Conservation (phyloP, 2,113 vertebrate genomes). For the Acrocephalus kingi region DNA sequence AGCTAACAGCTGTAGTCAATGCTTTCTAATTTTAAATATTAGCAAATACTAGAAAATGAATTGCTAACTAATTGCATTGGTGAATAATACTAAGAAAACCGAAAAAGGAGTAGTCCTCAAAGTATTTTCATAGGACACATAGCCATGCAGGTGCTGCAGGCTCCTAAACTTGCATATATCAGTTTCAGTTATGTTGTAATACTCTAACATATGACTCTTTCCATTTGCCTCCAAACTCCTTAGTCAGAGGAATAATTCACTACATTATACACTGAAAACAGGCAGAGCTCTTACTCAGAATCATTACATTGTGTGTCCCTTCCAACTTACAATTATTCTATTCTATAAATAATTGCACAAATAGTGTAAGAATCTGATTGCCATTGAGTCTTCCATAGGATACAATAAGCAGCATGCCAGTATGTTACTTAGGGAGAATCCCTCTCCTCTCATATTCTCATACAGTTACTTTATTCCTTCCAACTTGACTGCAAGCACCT, state of each 20-base stretch:
- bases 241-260: background rate
- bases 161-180: background rate
- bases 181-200: background rate
- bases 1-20: background rate
- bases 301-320: background rate
- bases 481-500: background rate
- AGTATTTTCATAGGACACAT: background rate
- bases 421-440: background rate
- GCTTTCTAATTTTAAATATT: background rate
- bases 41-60: background rate
- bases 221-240: background rate
- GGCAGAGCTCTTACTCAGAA: background rate
- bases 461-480: background rate
- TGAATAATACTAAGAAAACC: background rate
- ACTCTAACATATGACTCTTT: background rate
- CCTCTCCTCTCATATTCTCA: background rate
- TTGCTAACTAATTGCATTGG: background rate
- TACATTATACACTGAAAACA: background rate
- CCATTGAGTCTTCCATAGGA: background rate
- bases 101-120: background rate
- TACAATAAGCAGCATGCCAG: rapidly evolving
- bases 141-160: background rate
- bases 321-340: background rate
- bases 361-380: background rate
- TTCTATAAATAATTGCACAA: background rate